A percentile compares a stretch with the other conserved stretches of the same genome.
Conservation (phyloP, 2,797 vertebrate genomes). For the Ctenochaetus hawaiiensis region DNA sequence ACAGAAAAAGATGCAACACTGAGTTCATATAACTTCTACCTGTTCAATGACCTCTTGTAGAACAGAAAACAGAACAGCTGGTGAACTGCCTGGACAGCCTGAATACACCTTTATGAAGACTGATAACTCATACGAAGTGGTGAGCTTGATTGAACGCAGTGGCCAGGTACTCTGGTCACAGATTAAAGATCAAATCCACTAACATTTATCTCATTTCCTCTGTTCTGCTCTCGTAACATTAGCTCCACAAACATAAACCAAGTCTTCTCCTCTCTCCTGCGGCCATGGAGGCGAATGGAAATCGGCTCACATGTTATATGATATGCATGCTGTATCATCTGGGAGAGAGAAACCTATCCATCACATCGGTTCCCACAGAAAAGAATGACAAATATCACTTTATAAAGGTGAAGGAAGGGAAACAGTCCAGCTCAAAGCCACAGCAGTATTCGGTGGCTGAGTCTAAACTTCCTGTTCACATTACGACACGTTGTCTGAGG, state of each 20-base stretch:
- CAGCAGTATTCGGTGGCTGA: conserved; percentile 59
- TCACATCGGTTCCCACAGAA: conserved; percentile 55
- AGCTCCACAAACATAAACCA: conserved; percentile 58
- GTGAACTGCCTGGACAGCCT: conserved; percentile 32
- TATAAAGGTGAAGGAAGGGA: conserved; percentile 24
- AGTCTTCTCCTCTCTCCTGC: conserved; percentile 11
- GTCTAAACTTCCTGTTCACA: conserved; percentile 72
- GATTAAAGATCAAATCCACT: conserved; percentile 68
- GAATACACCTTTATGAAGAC: conserved; percentile 37
- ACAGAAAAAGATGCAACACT: conserved; percentile 22
- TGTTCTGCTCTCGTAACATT: conserved; percentile 37
- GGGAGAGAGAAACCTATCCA: conserved; percentile 45
- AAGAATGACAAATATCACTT: conserved; percentile 52
- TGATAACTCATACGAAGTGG: conserved; percentile 37
- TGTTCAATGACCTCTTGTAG: background rate
- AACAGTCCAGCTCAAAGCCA: conserved; percentile 53
- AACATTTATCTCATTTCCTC: conserved; percentile 58
- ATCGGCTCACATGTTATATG: conserved; percentile 34
- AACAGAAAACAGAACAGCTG: conserved; percentile 25
- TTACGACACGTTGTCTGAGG: conserved; percentile 66
- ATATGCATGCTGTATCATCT: conserved; percentile 39
- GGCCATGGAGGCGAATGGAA: conserved; percentile 38
- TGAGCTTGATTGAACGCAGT: conserved; percentile 58
- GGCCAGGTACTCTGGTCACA: conserved; percentile 60
- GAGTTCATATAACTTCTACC: conserved; percentile 23